A percentile compares a stretch with the other conserved stretches of the same genome.
Conservation (phyloP, 1,140 invertebrate species). For the Drosophila ohnishii region DNA sequence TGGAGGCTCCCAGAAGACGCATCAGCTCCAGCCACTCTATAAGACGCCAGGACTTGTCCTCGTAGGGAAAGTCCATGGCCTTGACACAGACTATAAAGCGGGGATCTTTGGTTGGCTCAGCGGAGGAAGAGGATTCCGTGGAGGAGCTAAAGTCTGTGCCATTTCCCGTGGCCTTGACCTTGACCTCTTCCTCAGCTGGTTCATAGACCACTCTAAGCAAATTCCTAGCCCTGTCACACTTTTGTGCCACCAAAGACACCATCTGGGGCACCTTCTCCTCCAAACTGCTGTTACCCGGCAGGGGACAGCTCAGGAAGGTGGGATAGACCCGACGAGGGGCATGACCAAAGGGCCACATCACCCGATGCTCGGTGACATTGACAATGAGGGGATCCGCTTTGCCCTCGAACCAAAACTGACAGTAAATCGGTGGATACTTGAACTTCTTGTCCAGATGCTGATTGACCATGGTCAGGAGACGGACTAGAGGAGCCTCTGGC, state of each 20-base stretch:
- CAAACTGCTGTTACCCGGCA: conserved; percentile 86
- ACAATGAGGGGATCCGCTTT: conserved; percentile 89
- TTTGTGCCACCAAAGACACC: conserved; percentile 90
- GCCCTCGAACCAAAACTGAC: conserved; percentile 94
- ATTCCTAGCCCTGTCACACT: conserved; percentile 91
- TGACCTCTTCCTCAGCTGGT: conserved; percentile 39
- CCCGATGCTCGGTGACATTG: conserved; percentile 92
- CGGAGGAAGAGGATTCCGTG: background rate
- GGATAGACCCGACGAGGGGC: conserved; percentile 92
- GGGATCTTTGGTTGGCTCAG: conserved; percentile 68
- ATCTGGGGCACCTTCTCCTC: conserved; percentile 88
- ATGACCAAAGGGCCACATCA: conserved; percentile 97
- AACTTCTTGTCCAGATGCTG: conserved; percentile 4
- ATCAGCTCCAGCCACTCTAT: conserved; percentile 98
- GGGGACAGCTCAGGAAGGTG: conserved; percentile 93
- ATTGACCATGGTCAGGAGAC: conserved; percentile 94
- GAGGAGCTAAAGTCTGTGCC: too few relatives aligned
- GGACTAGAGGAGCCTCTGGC: conserved; percentile 88
- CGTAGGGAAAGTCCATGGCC: conserved; percentile 93
- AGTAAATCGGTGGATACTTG: conserved; percentile 87
- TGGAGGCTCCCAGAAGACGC: conserved; percentile 92
- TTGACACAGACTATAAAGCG: conserved; percentile 97
- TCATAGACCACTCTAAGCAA: conserved; percentile 92
- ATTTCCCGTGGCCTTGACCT: background rate
- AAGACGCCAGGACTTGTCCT: conserved; percentile 93